Conservation (phyloP, 2,113 vertebrate genomes). For the Strix aluco region DNA sequence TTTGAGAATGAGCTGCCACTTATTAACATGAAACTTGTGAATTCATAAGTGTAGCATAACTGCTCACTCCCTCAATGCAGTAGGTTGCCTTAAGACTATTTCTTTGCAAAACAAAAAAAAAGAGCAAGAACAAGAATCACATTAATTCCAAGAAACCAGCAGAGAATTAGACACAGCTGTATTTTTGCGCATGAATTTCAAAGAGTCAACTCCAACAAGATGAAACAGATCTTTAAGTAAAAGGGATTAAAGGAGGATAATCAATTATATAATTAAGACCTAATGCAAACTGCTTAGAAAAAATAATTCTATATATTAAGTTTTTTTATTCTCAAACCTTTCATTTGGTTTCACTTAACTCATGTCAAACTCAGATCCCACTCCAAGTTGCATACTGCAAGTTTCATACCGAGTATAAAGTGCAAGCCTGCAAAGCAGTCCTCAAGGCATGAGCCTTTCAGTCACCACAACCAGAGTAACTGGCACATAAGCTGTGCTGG, state of each 20-base stretch:
- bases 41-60: not conserved
- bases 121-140: not conserved
- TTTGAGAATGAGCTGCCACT: not conserved
- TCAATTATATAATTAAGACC: not conserved
- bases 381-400: not conserved
- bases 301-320: not conserved
- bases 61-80: not conserved
- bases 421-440: not conserved
- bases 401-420: not conserved
- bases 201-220: not conserved
- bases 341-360: not conserved
- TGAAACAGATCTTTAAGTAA: not conserved
- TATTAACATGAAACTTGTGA: not conserved
- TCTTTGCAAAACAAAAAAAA: not conserved
- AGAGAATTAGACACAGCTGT: not conserved
- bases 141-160: not conserved
- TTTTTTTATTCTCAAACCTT: not conserved
- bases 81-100: not conserved
- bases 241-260: not conserved
- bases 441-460: not conserved
- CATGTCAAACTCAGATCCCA: not conserved
- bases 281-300: not conserved
- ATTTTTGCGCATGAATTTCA: not conserved
- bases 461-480: not conserved
- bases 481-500: not conserved